These are phyloP conservation scores for Marasmarcha lunaedactyla DNA, from an alignment of 2,888 invertebrate genomes.

Conservation along the genomic window DNA sequence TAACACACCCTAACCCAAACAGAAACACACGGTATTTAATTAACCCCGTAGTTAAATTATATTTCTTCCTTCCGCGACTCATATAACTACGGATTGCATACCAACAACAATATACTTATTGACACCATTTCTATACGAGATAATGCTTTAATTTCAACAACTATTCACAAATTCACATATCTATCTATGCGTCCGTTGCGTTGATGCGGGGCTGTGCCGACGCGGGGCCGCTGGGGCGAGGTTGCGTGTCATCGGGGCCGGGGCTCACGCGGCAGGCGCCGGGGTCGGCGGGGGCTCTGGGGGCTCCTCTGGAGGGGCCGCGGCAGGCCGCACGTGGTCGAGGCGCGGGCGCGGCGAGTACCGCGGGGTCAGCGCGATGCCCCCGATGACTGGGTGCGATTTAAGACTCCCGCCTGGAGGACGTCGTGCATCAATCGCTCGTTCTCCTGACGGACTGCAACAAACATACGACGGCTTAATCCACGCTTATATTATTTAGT, in stretches of 20 bases:
- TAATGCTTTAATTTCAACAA: constrained; percentile 38
- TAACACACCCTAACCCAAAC: background rate
- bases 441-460: constrained; percentile 88
- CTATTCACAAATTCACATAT: constrained; percentile 51
- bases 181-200: constrained; percentile 46
- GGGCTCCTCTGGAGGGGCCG: constrained; percentile 46
- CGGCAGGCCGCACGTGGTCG: constrained; percentile 56
- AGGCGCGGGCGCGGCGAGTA: constrained; percentile 61
- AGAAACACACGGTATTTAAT: background rate
- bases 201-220: constrained; percentile 22
- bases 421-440: constrained; percentile 87
- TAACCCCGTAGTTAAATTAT: constrained; percentile 30
- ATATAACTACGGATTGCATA: background rate
- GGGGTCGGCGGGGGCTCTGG: constrained; percentile 10
- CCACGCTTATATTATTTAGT: constrained; percentile 27
- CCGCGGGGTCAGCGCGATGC: constrained; percentile 68
- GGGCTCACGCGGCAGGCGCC: constrained; percentile 31
- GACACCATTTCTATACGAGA: background rate
- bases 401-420: constrained; percentile 71
- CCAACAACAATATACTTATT: background rate
- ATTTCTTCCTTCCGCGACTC: constrained; percentile 36
- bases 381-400: constrained; percentile 68
- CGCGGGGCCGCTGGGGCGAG: too few relatives aligned
- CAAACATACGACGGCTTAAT: constrained; percentile 46
- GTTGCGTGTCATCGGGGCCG: constrained; percentile 14